Evolutionary conservation across 2,113 vertebrate genomes (phyloP), one percentile per base, ranked within the genome.

Genomic region (Sarotherodon lohbergeri): DNA sequence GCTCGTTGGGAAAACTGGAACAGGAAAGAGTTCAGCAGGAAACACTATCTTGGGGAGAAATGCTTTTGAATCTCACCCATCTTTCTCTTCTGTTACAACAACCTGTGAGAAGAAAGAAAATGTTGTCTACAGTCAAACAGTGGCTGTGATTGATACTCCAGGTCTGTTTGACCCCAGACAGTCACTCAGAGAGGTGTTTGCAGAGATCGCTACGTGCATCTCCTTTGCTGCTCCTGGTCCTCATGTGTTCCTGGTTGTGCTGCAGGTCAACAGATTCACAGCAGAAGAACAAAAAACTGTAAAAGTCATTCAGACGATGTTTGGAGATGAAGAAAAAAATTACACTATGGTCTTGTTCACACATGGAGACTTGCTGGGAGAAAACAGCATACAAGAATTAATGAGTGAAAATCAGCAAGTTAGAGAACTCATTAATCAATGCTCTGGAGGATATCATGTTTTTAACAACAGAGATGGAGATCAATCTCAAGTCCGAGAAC

Each of bases 91-190:
- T 0, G 9, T 54, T 54, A 54, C 52, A 54, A 22, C 0, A 54
- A 0, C 0, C 52, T 54, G 52, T 54, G 0, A 54, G 0, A 54
- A 11, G n/a, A 54, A 6, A 22, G 5, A 54, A 54, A 22, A 4
- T 6, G 19, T 1, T 54, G 52, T 54, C 9, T 54, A 0, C 9
- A 0, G 0, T 54, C 9, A 54, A 4, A 11, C n/a, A 11, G 52
- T 55, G 5, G n/a, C 54, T 4, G 22, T 56, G 1, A 0, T 56
- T 56, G 54, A 56, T 24, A 24, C 10, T 56, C 54, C 54, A 24
- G 54, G 54, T 56, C 10, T 56, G 0, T 56, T 24, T 56, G 54
- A 24, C 0, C 4, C 2, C 0, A 24, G 1, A 0, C 2, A 1
- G 0, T 55, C n/a, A 55, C 52, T 0, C 0, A 22, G 3, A 54